phyloP scores from a whole-genome alignment of 1,140 invertebrate genomes.

The Drosophila nasuta region DNA sequence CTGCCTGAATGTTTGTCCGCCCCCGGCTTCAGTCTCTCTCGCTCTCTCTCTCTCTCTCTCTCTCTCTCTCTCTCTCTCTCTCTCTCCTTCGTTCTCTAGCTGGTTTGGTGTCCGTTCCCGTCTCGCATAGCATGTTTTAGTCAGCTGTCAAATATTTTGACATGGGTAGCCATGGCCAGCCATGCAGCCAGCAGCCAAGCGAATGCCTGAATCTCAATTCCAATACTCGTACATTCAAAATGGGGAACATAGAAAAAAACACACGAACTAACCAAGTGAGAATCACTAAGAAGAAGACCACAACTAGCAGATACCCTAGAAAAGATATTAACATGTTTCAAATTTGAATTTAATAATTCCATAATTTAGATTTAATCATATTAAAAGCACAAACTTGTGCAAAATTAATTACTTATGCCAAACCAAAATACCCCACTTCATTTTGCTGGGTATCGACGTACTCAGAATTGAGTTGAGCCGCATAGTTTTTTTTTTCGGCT shows the following conservation, averaged over 20 bases:
- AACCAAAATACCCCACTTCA: background rate
- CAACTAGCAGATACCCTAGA: constrained; percentile 27
- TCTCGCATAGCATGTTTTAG: constrained; percentile 80
- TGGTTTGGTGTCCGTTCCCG: constrained; percentile 29
- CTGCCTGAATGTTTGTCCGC: constrained; percentile 39
- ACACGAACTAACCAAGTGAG: constrained; percentile 28
- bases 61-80: no score
- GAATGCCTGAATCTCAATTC: constrained; percentile 58
- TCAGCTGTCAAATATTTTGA: constrained; percentile 85
- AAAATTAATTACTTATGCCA: no score
- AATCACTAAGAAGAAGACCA: constrained; percentile 7
- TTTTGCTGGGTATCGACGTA: background rate
- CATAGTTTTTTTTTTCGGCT: constrained; percentile 53
- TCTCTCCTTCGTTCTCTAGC: background rate
- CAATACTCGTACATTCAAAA: constrained; percentile 49
- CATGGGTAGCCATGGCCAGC: constrained; percentile 80
- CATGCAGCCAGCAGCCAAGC: constrained; percentile 35
- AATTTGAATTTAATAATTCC: no score
- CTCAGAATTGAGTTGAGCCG: constrained; percentile 17
- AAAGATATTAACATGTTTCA: background rate
- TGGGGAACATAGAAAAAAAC: constrained; percentile 64
- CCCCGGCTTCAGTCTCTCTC: constrained; percentile 1
- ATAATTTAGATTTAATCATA: background rate
- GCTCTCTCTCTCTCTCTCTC: no score
- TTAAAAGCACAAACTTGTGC: no score